A percentile compares a stretch with the other conserved stretches of the same genome.
Evolutionary conservation across 2,888 invertebrate species (phyloP).

Genomic region (Patella depressa): DNA sequence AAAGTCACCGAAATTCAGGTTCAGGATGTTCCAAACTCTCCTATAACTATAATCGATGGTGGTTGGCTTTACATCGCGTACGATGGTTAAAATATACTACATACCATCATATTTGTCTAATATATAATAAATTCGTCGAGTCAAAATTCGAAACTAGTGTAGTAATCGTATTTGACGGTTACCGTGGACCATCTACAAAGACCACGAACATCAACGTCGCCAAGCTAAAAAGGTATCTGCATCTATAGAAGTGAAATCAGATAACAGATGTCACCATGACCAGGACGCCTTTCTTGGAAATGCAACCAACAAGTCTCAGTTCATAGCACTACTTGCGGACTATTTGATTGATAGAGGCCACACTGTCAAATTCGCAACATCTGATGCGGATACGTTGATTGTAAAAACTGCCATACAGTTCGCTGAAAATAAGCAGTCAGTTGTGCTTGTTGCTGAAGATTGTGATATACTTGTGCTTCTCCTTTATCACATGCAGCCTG

Average conservation of each 20-base stretch:
- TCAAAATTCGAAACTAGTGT: background rate
- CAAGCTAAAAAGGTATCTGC: background rate
- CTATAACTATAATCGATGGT: background rate
- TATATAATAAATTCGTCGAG: background rate
- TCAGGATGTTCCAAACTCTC: too few relatives aligned
- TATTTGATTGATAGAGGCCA: too few relatives aligned
- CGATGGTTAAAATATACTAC: background rate
- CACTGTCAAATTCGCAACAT: too few relatives aligned
- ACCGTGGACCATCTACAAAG: background rate
- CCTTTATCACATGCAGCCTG: background rate
- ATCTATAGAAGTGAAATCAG: background rate
- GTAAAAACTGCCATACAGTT: too few relatives aligned
- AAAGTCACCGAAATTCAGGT: too few relatives aligned
- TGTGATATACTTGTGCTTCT: background rate
- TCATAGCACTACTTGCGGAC: too few relatives aligned
- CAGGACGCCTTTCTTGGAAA: too few relatives aligned
- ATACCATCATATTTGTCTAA: background rate
- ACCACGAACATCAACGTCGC: background rate
- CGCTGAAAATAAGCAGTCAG: too few relatives aligned
- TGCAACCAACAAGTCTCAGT: too few relatives aligned
- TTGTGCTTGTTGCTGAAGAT: too few relatives aligned
- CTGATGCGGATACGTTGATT: too few relatives aligned
- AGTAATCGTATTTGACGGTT: background rate
- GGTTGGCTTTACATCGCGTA: background rate
- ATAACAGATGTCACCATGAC: background rate